Conservation (phyloP, 2,113 vertebrate species). For the Platycercus adscitus region DNA sequence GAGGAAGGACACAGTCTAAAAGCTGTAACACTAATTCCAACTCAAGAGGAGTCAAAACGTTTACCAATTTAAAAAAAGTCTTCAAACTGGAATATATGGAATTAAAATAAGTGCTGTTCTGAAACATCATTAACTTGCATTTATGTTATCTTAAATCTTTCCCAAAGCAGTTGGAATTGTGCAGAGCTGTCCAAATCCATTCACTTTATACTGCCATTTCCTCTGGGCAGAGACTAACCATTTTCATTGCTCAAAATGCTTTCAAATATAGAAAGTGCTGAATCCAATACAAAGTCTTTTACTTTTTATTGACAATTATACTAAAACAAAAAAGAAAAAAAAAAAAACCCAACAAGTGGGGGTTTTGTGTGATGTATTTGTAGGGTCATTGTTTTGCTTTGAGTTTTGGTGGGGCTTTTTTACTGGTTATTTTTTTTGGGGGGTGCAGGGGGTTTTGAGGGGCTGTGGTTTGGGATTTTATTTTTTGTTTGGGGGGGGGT, state of each 20-base stretch:
- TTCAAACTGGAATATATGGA: slow-evolving; percentile 16
- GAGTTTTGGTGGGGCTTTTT: background rate
- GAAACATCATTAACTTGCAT: slow-evolving; percentile 27
- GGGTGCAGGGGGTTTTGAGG: too few species aligned
- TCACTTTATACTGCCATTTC: background rate
- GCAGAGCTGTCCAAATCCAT: slow-evolving; percentile 27
- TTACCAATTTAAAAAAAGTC: background rate
- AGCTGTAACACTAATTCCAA: background rate
- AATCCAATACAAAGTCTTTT: background rate
- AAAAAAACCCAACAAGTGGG: background rate
- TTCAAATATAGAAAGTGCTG: background rate
- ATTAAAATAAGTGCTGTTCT: slow-evolving; percentile 20
- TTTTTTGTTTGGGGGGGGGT: background rate
- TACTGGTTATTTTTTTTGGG: background rate
- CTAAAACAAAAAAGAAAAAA: background rate
- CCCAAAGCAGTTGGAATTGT: slow-evolving; percentile 15
- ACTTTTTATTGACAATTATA: background rate
- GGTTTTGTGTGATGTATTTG: background rate
- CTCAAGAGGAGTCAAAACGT: background rate
- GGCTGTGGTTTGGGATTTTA: background rate
- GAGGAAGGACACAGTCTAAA: background rate
- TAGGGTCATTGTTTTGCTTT: background rate
- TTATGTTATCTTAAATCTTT: slow-evolving; percentile 27
- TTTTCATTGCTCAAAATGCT: background rate
- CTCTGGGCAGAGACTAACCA: slow-evolving; percentile 10